A percentile compares a stretch with the other conserved stretches of the same genome.
phyloP scores from a whole-genome alignment of 2,113 vertebrate species.

The Capreolus pygargus region DNA sequence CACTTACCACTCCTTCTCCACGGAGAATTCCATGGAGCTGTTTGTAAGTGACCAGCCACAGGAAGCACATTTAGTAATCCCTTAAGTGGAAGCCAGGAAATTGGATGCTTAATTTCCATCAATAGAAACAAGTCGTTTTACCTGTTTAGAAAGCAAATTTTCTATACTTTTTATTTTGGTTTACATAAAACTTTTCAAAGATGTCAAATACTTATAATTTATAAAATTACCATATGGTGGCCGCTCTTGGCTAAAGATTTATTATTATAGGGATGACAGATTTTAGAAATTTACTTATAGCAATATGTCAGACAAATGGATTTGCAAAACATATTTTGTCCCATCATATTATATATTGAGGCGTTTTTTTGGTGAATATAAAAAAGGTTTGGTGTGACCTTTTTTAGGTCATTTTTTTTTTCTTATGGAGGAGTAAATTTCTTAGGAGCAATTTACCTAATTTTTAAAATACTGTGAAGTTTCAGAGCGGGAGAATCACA shows the following conservation, averaged over 20 bases:
- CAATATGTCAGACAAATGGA: not conserved
- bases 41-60: not conserved
- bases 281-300: not conserved
- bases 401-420: not conserved
- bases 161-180: not conserved
- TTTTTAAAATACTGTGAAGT: slow-evolving; percentile 71
- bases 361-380: not conserved
- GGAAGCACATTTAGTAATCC: not conserved
- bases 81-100: not conserved
- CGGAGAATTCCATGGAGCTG: not conserved
- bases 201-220: not conserved
- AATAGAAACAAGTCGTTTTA: not conserved
- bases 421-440: not conserved
- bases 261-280: not conserved
- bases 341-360: not conserved
- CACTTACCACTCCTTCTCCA: not conserved
- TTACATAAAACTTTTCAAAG: not conserved
- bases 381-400: not conserved
- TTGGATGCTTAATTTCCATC: not conserved
- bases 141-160: not conserved
- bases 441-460: not conserved
- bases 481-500: slow-evolving; percentile 91
- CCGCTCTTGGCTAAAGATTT: not conserved
- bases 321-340: not conserved
- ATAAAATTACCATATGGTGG: not conserved